Evolutionary conservation across 2,113 vertebrate species (phyloP).

Genomic region (Pholis gunnellus): DNA sequence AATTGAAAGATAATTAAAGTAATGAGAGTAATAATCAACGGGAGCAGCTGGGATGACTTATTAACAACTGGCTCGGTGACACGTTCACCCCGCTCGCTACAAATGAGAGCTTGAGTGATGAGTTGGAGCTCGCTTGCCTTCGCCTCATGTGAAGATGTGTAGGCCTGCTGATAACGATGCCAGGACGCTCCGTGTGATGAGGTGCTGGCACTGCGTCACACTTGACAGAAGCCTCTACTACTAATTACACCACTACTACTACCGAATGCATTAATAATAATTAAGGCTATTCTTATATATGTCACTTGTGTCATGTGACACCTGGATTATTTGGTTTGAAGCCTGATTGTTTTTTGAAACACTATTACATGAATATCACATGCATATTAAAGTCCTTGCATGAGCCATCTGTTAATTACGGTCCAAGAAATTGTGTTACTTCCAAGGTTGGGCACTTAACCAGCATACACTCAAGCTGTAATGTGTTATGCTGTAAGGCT

Average conservation of each 20-base stretch:
- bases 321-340: background rate
- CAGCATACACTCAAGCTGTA: background rate
- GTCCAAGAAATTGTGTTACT: background rate
- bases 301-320: background rate
- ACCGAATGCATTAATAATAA: conserved; percentile 23
- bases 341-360: conserved; percentile 2
- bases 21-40: conserved; percentile 82
- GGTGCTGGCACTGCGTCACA: conserved; percentile 37
- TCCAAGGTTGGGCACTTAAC: background rate
- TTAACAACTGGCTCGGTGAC: conserved; percentile 78
- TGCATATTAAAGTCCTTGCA: background rate
- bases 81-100: conserved; percentile 72
- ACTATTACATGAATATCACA: background rate
- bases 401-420: background rate
- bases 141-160: conserved; percentile 55
- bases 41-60: conserved; percentile 83
- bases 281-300: background rate
- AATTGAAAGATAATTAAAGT: conserved; percentile 83
- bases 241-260: background rate
- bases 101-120: conserved; percentile 81
- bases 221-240: conserved; percentile 9
- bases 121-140: conserved; percentile 61
- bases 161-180: conserved; percentile 66
- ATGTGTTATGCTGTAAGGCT: background rate
- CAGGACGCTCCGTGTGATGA: conserved; percentile 35